These are phyloP conservation scores for Plagiodera versicolora DNA, from an alignment of 2,888 invertebrate genomes.

Conservation along the genomic window DNA sequence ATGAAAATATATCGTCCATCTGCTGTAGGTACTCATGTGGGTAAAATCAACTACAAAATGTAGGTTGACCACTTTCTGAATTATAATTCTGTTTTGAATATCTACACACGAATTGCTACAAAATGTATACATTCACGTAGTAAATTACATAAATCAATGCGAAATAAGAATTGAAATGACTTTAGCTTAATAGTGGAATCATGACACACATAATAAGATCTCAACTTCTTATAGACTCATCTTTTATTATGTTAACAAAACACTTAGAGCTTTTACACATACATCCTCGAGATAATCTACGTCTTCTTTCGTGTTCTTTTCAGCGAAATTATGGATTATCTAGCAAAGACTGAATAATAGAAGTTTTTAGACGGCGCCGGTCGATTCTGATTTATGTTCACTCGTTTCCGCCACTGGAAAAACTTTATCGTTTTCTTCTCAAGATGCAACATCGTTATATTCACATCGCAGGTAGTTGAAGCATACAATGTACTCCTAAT, in stretches of 20 bases:
- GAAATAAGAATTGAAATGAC: no score
- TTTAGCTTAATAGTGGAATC: no score
- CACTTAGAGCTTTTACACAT: constrained; percentile 18
- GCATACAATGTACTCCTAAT: not conserved
- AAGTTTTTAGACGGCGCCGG: constrained; percentile 23
- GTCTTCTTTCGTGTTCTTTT: constrained; percentile 7
- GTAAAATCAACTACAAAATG: no score
- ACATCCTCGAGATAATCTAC: constrained; percentile 14
- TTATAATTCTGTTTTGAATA: no score
- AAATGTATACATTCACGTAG: no score
- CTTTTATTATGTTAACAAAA: constrained; percentile 31
- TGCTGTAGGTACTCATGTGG: no score
- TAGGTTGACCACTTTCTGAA: no score
- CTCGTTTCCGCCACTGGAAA: not conserved
- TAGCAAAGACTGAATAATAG: constrained; percentile 20
- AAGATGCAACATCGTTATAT: not conserved
- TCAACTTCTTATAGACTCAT: not conserved
- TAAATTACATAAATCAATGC: no score
- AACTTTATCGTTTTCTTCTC: not conserved
- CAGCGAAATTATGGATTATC: constrained; percentile 20
- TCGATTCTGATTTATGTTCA: not conserved
- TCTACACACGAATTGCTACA: no score
- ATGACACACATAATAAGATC: not conserved
- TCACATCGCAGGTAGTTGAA: not conserved
- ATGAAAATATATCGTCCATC: no score